These are phyloP conservation scores for Butastur rufipennis DNA, from an alignment of 2,113 vertebrate genomes.

Conservation along the genomic window DNA sequence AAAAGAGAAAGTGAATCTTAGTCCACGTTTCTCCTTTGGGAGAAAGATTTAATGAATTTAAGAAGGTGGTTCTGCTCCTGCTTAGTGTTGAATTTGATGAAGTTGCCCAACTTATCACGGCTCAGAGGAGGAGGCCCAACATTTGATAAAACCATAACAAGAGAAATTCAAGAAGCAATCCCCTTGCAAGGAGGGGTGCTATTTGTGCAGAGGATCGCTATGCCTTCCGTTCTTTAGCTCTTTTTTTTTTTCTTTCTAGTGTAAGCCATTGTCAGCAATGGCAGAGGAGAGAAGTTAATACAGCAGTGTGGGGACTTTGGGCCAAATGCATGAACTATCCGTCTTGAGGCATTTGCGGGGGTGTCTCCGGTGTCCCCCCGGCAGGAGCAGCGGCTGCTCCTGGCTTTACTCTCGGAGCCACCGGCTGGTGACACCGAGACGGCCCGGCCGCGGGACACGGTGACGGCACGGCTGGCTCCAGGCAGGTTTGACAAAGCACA, in stretches of 20 bases:
- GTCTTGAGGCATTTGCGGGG: not conserved
- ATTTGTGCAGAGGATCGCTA: not conserved
- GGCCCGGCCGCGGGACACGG: rapidly evolving
- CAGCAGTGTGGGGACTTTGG: not conserved
- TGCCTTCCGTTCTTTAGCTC: not conserved
- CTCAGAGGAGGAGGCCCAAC: not conserved
- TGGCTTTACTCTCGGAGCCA: not conserved
- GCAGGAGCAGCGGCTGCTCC: not conserved
- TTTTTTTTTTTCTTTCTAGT: not conserved
- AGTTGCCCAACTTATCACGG: not conserved
- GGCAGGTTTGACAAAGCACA: not conserved
- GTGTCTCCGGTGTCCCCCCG: not conserved
- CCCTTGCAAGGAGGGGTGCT: not conserved
- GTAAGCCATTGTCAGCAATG: not conserved
- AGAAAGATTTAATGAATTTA: not conserved
- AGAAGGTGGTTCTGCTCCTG: slow-evolving; percentile 33
- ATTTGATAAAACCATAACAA: not conserved
- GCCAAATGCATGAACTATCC: not conserved
- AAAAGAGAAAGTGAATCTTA: not conserved
- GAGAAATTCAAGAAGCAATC: not conserved
- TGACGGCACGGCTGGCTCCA: not conserved
- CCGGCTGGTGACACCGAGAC: not conserved
- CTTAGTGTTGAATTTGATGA: not conserved
- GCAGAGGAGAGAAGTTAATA: not conserved
- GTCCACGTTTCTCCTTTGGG: not conserved